Percentiles rank a stretch among this genome's conserved stretches.
Evolutionary conservation across 2,888 invertebrate genomes (phyloP).

Genomic region (Stenodema calcarata): DNA sequence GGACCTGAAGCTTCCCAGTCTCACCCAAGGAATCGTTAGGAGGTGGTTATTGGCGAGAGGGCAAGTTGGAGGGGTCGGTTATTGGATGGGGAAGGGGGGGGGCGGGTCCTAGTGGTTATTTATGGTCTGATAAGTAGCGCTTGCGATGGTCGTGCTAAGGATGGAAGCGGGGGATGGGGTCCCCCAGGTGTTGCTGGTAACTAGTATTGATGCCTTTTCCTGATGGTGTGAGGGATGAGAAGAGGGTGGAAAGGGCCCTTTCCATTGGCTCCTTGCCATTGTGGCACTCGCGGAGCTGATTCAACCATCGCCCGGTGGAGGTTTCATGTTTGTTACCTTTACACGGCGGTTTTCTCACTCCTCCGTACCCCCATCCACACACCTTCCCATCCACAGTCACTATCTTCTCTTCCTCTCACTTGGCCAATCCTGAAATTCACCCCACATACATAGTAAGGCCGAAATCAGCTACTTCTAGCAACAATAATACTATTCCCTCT

Average conservation of each 20-base stretch:
- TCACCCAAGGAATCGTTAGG: background rate
- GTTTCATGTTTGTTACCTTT: background rate
- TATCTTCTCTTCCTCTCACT: constrained; percentile 29
- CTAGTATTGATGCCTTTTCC: constrained; percentile 33
- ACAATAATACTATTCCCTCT: too few relatives aligned
- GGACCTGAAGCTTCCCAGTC: background rate
- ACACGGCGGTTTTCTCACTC: background rate
- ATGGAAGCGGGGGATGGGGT: background rate
- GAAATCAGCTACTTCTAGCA: too few relatives aligned
- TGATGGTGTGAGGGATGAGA: background rate
- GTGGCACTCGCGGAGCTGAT: constrained; percentile 39
- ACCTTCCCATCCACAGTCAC: background rate
- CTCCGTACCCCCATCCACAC: background rate
- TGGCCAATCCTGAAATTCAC: constrained; percentile 25
- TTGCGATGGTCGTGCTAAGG: background rate
- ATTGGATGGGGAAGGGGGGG: background rate
- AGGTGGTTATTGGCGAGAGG: background rate
- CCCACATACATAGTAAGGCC: too few relatives aligned
- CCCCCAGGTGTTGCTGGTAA: constrained; percentile 41
- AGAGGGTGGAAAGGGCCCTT: too few relatives aligned
- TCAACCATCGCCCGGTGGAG: background rate
- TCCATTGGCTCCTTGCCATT: constrained; percentile 28
- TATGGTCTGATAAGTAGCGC: constrained; percentile 37
- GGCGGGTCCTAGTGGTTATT: background rate
- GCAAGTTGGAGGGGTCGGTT: background rate